A percentile compares a stretch with the other conserved stretches of the same genome.
These are phyloP conservation scores for Chromis chromis DNA, from an alignment of 2,797 vertebrate genomes.

Conservation along the genomic window DNA sequence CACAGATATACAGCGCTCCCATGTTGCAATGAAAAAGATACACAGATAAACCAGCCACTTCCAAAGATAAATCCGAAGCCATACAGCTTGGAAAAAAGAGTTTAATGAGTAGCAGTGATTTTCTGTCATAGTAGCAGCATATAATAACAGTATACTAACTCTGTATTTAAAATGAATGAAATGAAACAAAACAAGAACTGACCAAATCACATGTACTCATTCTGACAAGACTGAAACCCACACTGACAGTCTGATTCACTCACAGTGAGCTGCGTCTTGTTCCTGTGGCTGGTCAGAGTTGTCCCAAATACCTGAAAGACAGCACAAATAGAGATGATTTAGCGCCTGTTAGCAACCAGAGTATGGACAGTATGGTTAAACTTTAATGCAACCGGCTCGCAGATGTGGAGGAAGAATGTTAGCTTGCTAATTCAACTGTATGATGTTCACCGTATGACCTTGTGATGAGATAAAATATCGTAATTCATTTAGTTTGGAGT, in stretches of 20 bases:
- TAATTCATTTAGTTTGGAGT: not conserved
- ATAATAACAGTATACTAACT: not conserved
- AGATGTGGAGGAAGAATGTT: not conserved
- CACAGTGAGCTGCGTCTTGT: conserved; percentile 65
- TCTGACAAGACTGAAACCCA: not conserved
- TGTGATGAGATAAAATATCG: conserved; percentile 34
- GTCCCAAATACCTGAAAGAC: conserved; percentile 79
- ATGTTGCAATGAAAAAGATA: conserved; percentile 2
- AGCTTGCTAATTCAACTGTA: conserved; percentile 1
- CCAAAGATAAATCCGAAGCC: conserved; percentile 26
- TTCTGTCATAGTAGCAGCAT: not conserved
- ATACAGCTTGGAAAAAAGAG: conserved; percentile 5
- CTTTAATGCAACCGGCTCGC: not conserved
- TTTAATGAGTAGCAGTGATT: not conserved
- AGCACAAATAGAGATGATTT: not conserved
- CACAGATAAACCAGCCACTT: not conserved
- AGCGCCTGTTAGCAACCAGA: fast-evolving
- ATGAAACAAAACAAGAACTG: not conserved
- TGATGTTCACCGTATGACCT: conserved; percentile 65
- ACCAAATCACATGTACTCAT: conserved; percentile 9
- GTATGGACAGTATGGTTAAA: not conserved
- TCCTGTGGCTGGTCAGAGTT: conserved; percentile 68
- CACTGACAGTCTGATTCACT: conserved; percentile 48
- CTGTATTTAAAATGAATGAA: too few relatives aligned
- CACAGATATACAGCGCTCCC: not conserved